Base-by-base conservation (phyloP, 1,140 invertebrate species). In the Diplogasteroides magnus region DNA sequence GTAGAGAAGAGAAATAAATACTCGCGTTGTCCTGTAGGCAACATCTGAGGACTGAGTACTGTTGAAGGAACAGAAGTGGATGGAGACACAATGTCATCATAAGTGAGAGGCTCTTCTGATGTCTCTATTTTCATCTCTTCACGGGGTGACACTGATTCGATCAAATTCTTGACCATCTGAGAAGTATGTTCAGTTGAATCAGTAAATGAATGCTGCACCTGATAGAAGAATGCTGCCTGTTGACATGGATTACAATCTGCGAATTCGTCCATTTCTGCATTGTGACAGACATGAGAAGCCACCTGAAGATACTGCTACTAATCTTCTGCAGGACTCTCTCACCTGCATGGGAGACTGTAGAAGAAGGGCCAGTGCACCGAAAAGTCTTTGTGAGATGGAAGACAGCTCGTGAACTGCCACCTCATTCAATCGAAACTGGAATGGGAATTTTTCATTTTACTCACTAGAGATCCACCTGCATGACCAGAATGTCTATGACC, bases 401-500 rank as follows among this genome's bases (percentile, higher is more conserved):
- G 64, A 57, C 37, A 66, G 91, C 67, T 87, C 88, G 77, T 94
- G 90, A 70, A 88, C 88, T 68, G 91, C 90, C n/a, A 91, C 87
- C 74, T 92, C 90, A 85, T 97, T 94, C 1, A 97, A 85, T 81
- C 97, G 92, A 88, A 97, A 89, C 90, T 92, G 71, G 26, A 79
- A 83, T 65, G 74, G 25, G 61, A 27, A 64, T n/a, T 64, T 0
- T n/a, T n/a, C n/a, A n/a, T n/a, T n/a, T n/a, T n/a, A n/a, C n/a
- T n/a, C n/a, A n/a, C n/a, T n/a, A n/a, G n/a, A n/a, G n/a, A n/a
- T 48, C 19, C 48, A 92, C 90, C 87, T 98, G 95, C 86, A 95
- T 95, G 2, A 96, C 84, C 48, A 96, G 84, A 73, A 97, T 90
- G 83, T 98, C 95, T 65, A 97, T 85, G 93, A 97, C 97, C 1